phyloP scores from a whole-genome alignment of 2,888 invertebrate genomes.

The Adineta ricciae region DNA sequence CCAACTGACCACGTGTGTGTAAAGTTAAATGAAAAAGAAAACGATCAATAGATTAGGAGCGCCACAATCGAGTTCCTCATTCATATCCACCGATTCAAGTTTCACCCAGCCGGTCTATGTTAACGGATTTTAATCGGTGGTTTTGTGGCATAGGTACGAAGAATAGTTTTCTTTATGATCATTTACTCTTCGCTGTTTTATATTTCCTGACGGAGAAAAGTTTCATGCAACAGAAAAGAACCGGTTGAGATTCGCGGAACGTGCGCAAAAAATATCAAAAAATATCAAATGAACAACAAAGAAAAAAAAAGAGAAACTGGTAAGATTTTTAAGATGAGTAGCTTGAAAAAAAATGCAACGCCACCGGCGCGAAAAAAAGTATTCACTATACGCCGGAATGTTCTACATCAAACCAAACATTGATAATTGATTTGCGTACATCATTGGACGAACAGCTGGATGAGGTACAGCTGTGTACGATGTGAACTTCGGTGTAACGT shows the following conservation, averaged over 20 bases:
- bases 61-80: not conserved
- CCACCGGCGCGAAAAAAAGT: not conserved
- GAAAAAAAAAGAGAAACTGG: not conserved
- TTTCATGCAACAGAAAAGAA: not conserved
- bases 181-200: not conserved
- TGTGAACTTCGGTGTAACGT: constrained; percentile 77
- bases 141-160: too few relatives aligned
- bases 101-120: too few relatives aligned
- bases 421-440: constrained; percentile 64
- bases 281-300: not conserved
- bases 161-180: not conserved
- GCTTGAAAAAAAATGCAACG: not conserved
- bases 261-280: not conserved
- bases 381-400: not conserved
- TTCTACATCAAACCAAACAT: constrained; percentile 30
- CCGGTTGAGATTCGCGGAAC: not conserved
- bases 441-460: constrained; percentile 92
- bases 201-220: not conserved
- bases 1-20: not conserved
- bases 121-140: too few relatives aligned
- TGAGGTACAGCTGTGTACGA: constrained; percentile 92
- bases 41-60: not conserved
- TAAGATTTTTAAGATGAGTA: not conserved
- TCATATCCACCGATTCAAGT: too few relatives aligned
- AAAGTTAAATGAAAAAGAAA: not conserved